These are phyloP conservation scores for Helicoverpa assulta DNA, from an alignment of 2,888 invertebrate genomes.

Conservation along the genomic window DNA sequence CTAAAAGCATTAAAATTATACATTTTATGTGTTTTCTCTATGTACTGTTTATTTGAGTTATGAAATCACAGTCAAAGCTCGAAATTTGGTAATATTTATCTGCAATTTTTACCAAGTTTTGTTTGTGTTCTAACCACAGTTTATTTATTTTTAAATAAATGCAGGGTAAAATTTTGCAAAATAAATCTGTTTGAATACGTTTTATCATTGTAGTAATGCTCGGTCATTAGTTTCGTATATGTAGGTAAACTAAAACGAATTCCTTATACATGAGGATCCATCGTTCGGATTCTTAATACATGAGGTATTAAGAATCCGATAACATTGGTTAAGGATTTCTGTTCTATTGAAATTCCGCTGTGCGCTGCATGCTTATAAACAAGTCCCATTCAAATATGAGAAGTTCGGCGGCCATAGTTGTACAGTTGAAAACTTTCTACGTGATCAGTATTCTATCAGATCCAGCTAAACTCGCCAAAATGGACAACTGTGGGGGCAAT, in stretches of 20 bases:
- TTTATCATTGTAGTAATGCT: neutral
- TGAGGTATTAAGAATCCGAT: conserved; percentile 11
- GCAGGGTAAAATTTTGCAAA: neutral
- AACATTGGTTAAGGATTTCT: conserved; percentile 18
- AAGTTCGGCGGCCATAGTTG: conserved; percentile 38
- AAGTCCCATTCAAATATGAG: conserved; percentile 38
- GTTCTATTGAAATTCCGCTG: conserved; percentile 30
- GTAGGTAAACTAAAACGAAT: neutral
- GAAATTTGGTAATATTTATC: neutral
- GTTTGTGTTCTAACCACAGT: neutral
- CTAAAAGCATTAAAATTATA: neutral
- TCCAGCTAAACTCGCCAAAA: conserved; percentile 68
- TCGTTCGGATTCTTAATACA: too few relatives aligned
- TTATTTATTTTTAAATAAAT: too few relatives aligned
- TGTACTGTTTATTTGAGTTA: neutral
- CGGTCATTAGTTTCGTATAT: neutral
- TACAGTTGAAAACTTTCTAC: conserved; percentile 56
- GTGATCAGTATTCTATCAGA: conserved; percentile 70
- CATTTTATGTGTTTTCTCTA: neutral
- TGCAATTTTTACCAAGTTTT: neutral
- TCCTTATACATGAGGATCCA: too few relatives aligned
- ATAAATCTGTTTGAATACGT: neutral
- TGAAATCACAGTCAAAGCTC: neutral
- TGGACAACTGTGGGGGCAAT: conserved; percentile 73
- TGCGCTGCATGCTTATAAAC: conserved; percentile 40